Base-by-base conservation (phyloP, 2,113 vertebrate genomes). In the Odontesthes bonariensis region DNA sequence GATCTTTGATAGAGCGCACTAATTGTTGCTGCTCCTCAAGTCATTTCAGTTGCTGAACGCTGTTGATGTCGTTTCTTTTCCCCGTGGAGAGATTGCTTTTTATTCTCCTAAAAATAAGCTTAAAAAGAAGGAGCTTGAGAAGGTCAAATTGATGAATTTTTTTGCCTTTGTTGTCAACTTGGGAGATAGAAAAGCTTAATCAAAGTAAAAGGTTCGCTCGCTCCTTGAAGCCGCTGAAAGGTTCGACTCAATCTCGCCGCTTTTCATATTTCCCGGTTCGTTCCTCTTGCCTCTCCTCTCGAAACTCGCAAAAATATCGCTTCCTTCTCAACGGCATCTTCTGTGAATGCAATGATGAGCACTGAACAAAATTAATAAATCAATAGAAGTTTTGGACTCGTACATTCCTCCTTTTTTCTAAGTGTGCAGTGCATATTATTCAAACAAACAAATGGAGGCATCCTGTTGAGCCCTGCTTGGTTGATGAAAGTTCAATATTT, bases 61-160 rank as follows among this genome's bases (percentile, higher is more conserved):
- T 52, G 23, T 72, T 52, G 14, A 70, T 58, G 16, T 52, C 66
- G 67, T 62, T 69, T 27, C 46, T 59, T 32, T 46, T 59, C 38
- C 46, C 47, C 47, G 12, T 49, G 4, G 58, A 19, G 38, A 6
- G 32, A 31, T 38, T 63, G 42, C 22, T 51, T 73, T 78, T 75
- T 58, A 35, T 63, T 58, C 69, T 55, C 16, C n/a, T 80, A 31
- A 77, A 69, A 81, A 72, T 82, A 46, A 77, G 8, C 17, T 31
- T 13, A 38, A 38, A 38, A 38, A 38, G 5, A 38, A 38, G 5
- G 10, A 44, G 12, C 3, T 11, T 11, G 20, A 55, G 77, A 72
- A 79, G 42, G n/a, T 42, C 8, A 68, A 59, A 38, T 14, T 32
- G 19, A 69, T 63, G 13, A 69, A 60, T 69, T 40, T 55, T 47